Evolutionary conservation across 1,140 invertebrate genomes (phyloP).

Genomic region (Drosophila neocordata): DNA sequence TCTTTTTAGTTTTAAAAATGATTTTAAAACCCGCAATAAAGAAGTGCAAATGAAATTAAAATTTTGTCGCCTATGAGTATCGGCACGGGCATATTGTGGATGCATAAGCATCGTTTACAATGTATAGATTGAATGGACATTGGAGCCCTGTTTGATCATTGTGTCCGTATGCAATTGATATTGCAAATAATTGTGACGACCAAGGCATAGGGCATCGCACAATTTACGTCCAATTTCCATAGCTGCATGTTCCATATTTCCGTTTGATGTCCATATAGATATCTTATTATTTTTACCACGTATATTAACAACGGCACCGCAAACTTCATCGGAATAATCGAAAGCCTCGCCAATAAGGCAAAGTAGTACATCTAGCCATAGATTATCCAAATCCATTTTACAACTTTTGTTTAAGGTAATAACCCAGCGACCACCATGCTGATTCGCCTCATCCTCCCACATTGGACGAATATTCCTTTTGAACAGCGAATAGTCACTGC

Average conservation of each 20-base stretch:
- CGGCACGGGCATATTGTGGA: too few species aligned
- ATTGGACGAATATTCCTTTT: constrained; percentile 98
- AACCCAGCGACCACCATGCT: constrained; percentile 97
- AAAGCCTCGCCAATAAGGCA: constrained; percentile 99
- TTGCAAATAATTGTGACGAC: constrained; percentile 84
- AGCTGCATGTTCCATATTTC: constrained; percentile 89
- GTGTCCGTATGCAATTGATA: constrained; percentile 94
- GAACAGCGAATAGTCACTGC: constrained; percentile 98
- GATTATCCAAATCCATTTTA: constrained; percentile 93
- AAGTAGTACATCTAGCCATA: constrained; percentile 97
- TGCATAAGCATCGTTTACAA: constrained; percentile 84
- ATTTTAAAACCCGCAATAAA: too few species aligned
- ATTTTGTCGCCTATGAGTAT: too few species aligned
- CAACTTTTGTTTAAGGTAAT: constrained; percentile 95
- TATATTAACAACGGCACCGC: constrained; percentile 97
- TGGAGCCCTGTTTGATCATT: constrained; percentile 92
- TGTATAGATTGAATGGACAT: constrained; percentile 91
- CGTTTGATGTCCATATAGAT: constrained; percentile 95
- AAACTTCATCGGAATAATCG: constrained; percentile 95
- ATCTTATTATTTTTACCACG: constrained; percentile 96
- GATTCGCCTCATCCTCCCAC: constrained; percentile 97
- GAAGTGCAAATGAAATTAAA: too few species aligned
- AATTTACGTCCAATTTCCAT: constrained; percentile 93
- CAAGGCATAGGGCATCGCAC: constrained; percentile 90
- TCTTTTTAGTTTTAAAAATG: too few species aligned